phyloP scores from a whole-genome alignment of 2,888 invertebrate genomes.

The Drosophila macrospina region DNA sequence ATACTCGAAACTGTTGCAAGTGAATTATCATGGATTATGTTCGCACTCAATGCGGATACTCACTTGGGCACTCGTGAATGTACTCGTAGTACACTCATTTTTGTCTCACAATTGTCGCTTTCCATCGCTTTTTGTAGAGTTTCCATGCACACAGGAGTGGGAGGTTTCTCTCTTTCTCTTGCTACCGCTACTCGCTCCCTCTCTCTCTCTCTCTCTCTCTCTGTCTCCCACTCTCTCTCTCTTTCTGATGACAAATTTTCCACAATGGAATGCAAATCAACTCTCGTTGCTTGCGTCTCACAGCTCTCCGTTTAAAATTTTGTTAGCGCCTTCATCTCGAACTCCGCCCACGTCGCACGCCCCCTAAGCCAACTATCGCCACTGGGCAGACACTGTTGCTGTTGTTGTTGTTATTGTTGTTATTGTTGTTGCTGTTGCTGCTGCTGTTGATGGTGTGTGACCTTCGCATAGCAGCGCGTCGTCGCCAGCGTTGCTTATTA shows the following conservation, averaged over 20 bases:
- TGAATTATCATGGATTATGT: slow-evolving; percentile 16
- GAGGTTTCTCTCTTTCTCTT: slow-evolving; percentile 14
- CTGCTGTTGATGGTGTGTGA: slow-evolving; percentile 58
- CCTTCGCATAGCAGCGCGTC: slow-evolving; percentile 78
- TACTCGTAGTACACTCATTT: slow-evolving; percentile 24
- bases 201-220: not conserved
- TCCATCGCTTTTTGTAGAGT: not conserved
- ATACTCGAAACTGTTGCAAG: slow-evolving; percentile 7
- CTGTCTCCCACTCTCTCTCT: slow-evolving; percentile 6
- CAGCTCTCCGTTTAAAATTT: slow-evolving; percentile 20
- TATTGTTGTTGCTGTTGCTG: slow-evolving; percentile 19
- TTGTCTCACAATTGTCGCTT: not conserved
- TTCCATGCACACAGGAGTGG: no score
- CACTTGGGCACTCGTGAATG: slow-evolving; percentile 13
- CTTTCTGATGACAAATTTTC: slow-evolving; percentile 37
- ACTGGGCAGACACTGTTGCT: slow-evolving; percentile 46
- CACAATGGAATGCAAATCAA: slow-evolving; percentile 48
- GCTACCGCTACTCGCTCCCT: not conserved
- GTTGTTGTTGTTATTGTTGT: slow-evolving; percentile 21
- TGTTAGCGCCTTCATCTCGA: slow-evolving; percentile 46
- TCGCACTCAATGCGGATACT: slow-evolving; percentile 9
- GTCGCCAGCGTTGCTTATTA: slow-evolving; percentile 64
- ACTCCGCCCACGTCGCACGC: slow-evolving; percentile 44
- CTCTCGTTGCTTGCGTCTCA: slow-evolving; percentile 23
- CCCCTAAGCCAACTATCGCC: slow-evolving; percentile 32